Percentiles rank a stretch among this genome's conserved stretches.
Evolutionary conservation across 2,888 invertebrate species (phyloP).

Genomic region (Ceraclea dissimilis): DNA sequence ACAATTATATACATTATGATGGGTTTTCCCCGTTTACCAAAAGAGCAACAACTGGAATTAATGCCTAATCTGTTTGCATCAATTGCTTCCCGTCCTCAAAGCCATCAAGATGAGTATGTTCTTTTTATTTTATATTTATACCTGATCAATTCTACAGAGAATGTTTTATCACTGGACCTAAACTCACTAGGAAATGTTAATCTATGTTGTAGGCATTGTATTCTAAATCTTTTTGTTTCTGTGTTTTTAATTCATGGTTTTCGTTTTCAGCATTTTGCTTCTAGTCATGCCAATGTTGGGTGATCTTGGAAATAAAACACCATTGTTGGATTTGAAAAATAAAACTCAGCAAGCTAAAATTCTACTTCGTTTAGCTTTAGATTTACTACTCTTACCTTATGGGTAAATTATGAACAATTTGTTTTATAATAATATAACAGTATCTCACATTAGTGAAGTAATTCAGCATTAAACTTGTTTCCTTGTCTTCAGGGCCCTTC

Average conservation of each 20-base stretch:
- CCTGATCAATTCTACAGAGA: not conserved
- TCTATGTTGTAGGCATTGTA: too few relatives aligned
- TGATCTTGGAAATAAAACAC: slow-evolving; percentile 56
- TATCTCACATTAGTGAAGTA: not conserved
- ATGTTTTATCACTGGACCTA: too few relatives aligned
- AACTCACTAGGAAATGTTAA: too few relatives aligned
- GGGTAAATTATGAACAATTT: slow-evolving; percentile 47
- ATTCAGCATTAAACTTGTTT: too few relatives aligned
- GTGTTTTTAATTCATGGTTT: too few relatives aligned
- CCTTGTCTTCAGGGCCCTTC: slow-evolving; percentile 52
- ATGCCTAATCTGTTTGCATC: slow-evolving; percentile 69
- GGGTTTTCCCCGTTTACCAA: slow-evolving; percentile 77
- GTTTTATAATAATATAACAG: slow-evolving; percentile 1
- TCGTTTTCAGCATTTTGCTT: slow-evolving; percentile 58
- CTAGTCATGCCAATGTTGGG: slow-evolving; percentile 74
- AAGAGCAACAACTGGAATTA: slow-evolving; percentile 66
- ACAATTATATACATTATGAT: slow-evolving; percentile 88
- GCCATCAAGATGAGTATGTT: slow-evolving; percentile 74
- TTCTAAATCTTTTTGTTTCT: too few relatives aligned
- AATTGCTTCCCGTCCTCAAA: slow-evolving; percentile 70
- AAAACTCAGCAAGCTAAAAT: slow-evolving; percentile 61
- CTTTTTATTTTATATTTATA: slow-evolving; percentile 3
- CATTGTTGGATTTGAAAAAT: slow-evolving; percentile 63
- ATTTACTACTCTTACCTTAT: slow-evolving; percentile 79
- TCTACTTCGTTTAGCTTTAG: slow-evolving; percentile 70